Conservation (phyloP, 2,113 vertebrate genomes). For the Helogale parvula region DNA sequence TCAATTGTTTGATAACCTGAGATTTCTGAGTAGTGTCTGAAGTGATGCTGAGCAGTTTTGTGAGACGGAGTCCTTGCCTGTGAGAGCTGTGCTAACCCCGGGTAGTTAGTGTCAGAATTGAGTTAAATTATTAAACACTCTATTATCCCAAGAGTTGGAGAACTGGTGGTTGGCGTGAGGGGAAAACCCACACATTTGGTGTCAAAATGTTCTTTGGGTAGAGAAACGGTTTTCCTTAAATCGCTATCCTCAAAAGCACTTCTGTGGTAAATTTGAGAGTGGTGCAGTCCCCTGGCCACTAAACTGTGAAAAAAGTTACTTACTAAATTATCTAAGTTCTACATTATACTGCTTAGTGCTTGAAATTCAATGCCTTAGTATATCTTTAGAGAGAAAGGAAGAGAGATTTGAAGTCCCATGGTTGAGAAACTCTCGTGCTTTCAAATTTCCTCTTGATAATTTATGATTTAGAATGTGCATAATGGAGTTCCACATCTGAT, state of each 20-base stretch:
- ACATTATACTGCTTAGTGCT: not conserved
- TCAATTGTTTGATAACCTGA: not conserved
- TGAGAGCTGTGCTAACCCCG: not conserved
- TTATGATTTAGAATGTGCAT: not conserved
- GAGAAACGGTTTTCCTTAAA: not conserved
- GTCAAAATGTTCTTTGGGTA: not conserved
- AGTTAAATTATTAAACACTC: not conserved
- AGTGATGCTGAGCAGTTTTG: not conserved
- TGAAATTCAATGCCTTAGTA: not conserved
- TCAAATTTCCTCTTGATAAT: not conserved
- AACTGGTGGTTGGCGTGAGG: not conserved
- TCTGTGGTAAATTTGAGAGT: not conserved
- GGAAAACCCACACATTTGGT: not conserved
- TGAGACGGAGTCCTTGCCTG: not conserved
- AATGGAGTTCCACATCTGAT: not conserved
- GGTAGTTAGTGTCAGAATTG: not conserved
- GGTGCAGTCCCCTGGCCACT: no score
- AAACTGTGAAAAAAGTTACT: not conserved
- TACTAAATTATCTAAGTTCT: not conserved
- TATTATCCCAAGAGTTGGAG: not conserved
- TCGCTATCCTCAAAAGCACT: not conserved
- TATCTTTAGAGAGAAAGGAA: not conserved
- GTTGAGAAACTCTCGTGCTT: not conserved
- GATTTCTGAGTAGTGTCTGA: not conserved
- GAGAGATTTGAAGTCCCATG: not conserved